Evolutionary conservation across 2,797 vertebrate species (phyloP).

Genomic region (Muscicapa comitata): DNA sequence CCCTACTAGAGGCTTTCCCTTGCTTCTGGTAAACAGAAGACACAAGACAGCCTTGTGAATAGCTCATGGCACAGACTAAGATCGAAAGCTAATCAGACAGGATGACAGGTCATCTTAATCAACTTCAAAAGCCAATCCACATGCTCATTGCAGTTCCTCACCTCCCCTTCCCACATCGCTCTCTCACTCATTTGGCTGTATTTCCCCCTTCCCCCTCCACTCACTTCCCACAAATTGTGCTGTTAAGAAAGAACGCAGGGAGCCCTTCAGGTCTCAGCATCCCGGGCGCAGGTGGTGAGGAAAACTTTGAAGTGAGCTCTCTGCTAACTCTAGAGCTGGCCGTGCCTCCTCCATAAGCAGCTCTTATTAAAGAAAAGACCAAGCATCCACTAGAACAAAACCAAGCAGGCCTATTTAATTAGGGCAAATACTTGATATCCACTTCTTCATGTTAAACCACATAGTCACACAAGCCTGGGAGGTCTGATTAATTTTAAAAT

Average conservation of each 20-base stretch:
- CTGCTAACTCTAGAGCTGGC: constrained; percentile 66
- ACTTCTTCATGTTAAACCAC: constrained; percentile 73
- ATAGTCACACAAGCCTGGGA: constrained; percentile 67
- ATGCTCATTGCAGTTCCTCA: constrained; percentile 20
- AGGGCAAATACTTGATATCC: constrained; percentile 74
- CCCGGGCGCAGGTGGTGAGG: constrained; percentile 75
- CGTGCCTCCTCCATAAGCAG: constrained; percentile 72
- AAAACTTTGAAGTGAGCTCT: constrained; percentile 80
- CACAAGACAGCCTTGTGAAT: constrained; percentile 41
- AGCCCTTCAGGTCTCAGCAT: constrained; percentile 58
- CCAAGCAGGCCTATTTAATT: constrained; percentile 76
- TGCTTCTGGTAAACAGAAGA: constrained; percentile 48
- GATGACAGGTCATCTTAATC: constrained; percentile 64
- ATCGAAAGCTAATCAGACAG: constrained; percentile 25
- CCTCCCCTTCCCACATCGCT: not conserved
- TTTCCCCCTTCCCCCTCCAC: constrained; percentile 12
- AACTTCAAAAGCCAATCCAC: constrained; percentile 53
- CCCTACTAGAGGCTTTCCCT: not conserved
- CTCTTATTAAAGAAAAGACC: constrained; percentile 81
- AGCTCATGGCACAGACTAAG: constrained; percentile 38
- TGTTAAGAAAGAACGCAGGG: constrained; percentile 36
- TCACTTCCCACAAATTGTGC: not conserved
- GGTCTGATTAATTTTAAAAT: constrained; percentile 83
- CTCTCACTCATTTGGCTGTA: not conserved
- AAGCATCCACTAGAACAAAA: constrained; percentile 75